These are phyloP conservation scores for Athene noctua DNA, from an alignment of 2,113 vertebrate genomes.

Conservation along the genomic window DNA sequence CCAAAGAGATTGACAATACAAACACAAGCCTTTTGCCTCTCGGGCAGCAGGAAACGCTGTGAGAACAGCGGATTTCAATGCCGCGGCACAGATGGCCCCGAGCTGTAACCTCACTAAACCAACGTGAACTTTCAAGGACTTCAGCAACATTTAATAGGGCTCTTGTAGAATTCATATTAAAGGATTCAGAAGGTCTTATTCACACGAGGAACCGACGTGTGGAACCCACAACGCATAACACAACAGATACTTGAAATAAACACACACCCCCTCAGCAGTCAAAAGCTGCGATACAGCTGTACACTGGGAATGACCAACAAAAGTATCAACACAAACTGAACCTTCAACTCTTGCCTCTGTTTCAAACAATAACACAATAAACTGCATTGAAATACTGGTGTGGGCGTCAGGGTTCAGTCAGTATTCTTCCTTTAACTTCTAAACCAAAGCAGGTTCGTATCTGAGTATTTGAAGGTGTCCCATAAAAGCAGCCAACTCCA, in stretches of 20 bases:
- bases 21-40: background rate
- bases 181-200: background rate
- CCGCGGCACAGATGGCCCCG: background rate
- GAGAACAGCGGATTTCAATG: background rate
- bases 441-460: background rate
- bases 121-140: background rate
- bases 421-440: background rate
- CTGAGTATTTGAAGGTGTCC: background rate
- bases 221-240: background rate
- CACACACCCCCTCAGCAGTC: background rate
- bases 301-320: background rate
- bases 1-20: background rate
- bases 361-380: background rate
- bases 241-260: background rate
- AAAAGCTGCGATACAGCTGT: background rate
- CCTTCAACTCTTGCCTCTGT: background rate
- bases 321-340: background rate
- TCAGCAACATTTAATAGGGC: background rate
- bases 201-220: background rate
- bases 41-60: rapidly evolving
- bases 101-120: background rate
- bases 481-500: background rate
- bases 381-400: background rate
- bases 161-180: background rate
- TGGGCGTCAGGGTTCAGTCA: background rate